Base-by-base conservation (phyloP, 1,140 invertebrate species). In the Diorhabda elongata region DNA sequence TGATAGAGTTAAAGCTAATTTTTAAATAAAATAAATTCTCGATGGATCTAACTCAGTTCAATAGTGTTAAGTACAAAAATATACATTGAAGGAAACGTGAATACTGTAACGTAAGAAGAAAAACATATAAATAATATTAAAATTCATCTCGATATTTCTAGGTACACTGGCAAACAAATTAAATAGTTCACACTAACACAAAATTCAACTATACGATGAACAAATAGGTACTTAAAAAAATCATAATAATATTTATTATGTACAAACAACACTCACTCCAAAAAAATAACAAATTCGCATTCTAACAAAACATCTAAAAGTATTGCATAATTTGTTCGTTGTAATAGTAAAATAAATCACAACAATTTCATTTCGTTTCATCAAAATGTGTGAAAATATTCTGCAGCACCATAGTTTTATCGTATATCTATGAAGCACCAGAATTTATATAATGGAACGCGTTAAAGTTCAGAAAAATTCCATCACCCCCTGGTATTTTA, bases 391-490 rank as follows among this genome's bases (percentile, higher is more conserved):
- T 26, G 26, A 26, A 26, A 70, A 64, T 5, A 78, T 80, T 77
- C 77, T 79, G 75, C 72, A 81, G 78, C 79, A 81, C 79, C 79
- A 80, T 77, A 79, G 76, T 60, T 64, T 26, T 69, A 72, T 44
- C 59, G 61, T 64, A 52, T 72, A 69, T 75, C 77, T 80, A 77
- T 79, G 77, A 79, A 80, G 77, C 79, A 79, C 78, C 79, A 79
- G 77, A 80, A 79, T 71, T 43, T 41, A 7, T 52, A 52, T 58
- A 67, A 64, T 63, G 79, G 77, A 74, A 79, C 77, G 73, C 70
- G 77, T 76, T 75, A 79, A 79, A 79, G 76, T 76, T 75, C 71
- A 77, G 76, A 79, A 78, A 73, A 63, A 65, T 61, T 68, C 42
- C 45, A 41, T 42, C 62, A n/a, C n/a, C 4, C 44, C 7, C 6